A percentile compares a stretch with the other conserved stretches of the same genome.
Conservation (phyloP, 2,113 vertebrate species). For the Pachycephala philippinensis region DNA sequence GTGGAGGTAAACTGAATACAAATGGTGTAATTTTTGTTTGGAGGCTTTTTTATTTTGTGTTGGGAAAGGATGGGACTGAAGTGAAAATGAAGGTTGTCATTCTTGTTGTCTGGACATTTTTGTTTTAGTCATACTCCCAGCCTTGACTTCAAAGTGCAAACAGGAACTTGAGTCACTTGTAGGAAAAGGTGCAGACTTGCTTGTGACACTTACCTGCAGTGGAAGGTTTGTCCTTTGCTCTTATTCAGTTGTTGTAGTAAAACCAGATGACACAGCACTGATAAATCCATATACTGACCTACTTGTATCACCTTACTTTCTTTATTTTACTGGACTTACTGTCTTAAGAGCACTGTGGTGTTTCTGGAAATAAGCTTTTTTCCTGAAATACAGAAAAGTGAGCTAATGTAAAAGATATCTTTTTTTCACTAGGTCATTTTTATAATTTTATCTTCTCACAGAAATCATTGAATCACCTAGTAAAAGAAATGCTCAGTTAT, state of each 20-base stretch:
- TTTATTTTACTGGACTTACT: background rate
- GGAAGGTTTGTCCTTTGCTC: background rate
- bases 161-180: slow-evolving; percentile 29
- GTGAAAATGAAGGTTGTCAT: background rate
- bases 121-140: background rate
- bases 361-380: background rate
- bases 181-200: background rate
- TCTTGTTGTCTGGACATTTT: background rate
- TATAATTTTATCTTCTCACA: background rate
- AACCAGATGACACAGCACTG: background rate
- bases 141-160: slow-evolving; percentile 2
- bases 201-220: background rate
- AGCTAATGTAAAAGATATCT: background rate
- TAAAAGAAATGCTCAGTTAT: background rate
- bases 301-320: background rate
- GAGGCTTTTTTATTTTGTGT: background rate
- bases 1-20: background rate
- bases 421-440: background rate
- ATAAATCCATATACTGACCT: background rate
- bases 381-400: background rate
- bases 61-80: background rate
- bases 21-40: background rate
- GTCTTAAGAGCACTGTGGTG: background rate
- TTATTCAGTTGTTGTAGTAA: background rate
- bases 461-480: background rate